phyloP scores from a whole-genome alignment of 1,140 invertebrate species.

The Penaeus indicus region DNA sequence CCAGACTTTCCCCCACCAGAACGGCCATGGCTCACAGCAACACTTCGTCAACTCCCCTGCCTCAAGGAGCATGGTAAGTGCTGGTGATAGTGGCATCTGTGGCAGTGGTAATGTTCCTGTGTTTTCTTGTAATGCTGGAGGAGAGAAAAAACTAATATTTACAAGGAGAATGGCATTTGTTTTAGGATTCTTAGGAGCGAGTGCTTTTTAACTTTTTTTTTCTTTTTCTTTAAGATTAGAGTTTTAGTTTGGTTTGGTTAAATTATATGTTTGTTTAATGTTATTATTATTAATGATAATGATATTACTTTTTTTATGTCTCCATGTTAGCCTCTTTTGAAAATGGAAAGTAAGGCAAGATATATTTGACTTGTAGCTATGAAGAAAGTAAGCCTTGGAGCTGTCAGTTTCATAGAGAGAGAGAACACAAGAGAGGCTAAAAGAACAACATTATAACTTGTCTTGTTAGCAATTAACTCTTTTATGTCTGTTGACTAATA shows the following conservation, averaged over 20 bases:
- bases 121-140: too few species aligned
- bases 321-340: neutral
- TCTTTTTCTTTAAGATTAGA: too few species aligned
- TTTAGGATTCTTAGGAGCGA: too few species aligned
- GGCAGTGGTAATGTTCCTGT: neutral
- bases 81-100: neutral
- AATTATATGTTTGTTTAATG: too few species aligned
- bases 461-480: neutral
- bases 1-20: conserved; percentile 89
- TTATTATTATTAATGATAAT: neutral
- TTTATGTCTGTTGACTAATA: conserved; percentile 1
- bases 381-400: too few species aligned
- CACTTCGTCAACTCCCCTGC: conserved; percentile 60
- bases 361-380: too few species aligned
- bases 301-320: neutral
- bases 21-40: conserved; percentile 61
- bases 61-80: conserved; percentile 60
- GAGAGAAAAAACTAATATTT: too few species aligned
- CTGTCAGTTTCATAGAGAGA: too few species aligned
- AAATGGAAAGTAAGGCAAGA: too few species aligned
- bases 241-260: too few species aligned
- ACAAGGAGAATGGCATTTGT: too few species aligned
- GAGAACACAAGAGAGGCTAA: conserved; percentile 55
- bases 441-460: neutral
- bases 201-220: too few species aligned